phyloP scores from a whole-genome alignment of 2,113 vertebrate genomes.

The Taurulus bubalis region DNA sequence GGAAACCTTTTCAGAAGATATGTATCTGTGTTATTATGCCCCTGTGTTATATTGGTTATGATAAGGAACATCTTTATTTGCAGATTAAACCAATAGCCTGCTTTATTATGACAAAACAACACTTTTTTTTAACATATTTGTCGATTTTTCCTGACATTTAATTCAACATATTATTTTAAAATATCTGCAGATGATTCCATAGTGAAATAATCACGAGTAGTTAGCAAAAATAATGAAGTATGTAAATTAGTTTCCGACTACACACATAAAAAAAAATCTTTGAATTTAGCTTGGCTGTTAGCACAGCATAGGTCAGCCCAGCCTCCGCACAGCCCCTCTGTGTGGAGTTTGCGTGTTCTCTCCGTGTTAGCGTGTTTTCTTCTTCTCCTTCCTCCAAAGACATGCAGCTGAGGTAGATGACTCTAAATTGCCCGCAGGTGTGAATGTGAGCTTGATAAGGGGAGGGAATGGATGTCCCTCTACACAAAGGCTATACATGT shows the following conservation, averaged over 20 bases:
- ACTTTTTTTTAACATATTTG: background rate
- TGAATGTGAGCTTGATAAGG: too few relatives aligned
- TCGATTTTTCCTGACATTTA: background rate
- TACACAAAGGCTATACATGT: background rate
- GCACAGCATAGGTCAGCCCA: too few relatives aligned
- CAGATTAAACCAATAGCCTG: background rate
- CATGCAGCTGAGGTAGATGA: too few relatives aligned
- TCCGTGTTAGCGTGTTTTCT: too few relatives aligned
- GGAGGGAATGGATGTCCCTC: background rate
- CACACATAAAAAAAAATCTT: background rate
- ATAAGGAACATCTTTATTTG: background rate
- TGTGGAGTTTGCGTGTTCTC: background rate
- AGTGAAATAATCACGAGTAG: background rate
- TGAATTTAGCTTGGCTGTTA: too few relatives aligned
- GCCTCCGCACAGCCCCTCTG: too few relatives aligned
- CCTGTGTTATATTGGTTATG: background rate
- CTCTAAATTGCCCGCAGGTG: too few relatives aligned
- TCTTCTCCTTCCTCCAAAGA: too few relatives aligned
- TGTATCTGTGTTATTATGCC: background rate
- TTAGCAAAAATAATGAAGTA: background rate
- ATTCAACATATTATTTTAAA: background rate
- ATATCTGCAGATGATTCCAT: background rate
- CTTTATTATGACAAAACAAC: background rate
- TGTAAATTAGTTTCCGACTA: background rate
- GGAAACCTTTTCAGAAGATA: background rate